A percentile compares a stretch with the other conserved stretches of the same genome.
phyloP scores from a whole-genome alignment of 92 coral and sea anemone genomes.

The Umimayanthus kanabou region DNA sequence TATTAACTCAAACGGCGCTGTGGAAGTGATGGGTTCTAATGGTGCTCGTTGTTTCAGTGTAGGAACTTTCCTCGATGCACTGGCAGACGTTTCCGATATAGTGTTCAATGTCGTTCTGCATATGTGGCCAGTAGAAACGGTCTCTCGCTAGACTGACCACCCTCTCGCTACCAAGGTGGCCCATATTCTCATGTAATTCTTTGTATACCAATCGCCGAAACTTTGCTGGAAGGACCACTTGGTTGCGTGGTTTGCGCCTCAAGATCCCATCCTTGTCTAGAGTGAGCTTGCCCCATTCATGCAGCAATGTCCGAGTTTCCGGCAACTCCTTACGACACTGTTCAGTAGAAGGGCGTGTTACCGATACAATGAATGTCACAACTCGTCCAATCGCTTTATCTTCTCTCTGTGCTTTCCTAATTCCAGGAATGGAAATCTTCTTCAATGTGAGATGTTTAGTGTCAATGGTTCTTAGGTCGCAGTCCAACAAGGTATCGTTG shows the following conservation, averaged over 20 bases:
- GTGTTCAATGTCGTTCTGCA: slow-evolving; percentile 21
- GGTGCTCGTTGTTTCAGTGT: slow-evolving; percentile 23
- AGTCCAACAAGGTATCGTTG: too few relatives aligned
- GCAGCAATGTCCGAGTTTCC: slow-evolving; percentile 44
- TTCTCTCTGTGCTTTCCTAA: slow-evolving; percentile 15
- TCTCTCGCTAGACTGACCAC: too few relatives aligned
- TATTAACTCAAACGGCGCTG: too few relatives aligned
- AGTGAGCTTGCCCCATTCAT: slow-evolving; percentile 61
- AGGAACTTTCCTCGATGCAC: too few relatives aligned
- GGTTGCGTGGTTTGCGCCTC: slow-evolving; percentile 32
- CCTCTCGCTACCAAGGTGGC: too few relatives aligned
- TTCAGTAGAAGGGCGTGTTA: slow-evolving; percentile 4
- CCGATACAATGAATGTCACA: slow-evolving; percentile 7
- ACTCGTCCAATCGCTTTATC: slow-evolving; percentile 7
- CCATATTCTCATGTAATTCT: slow-evolving; percentile 5
- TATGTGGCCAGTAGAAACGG: too few relatives aligned
- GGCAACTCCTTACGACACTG: slow-evolving; percentile 33
- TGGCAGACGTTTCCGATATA: slow-evolving; percentile 3
- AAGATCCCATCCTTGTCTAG: slow-evolving; percentile 60
- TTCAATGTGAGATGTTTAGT: not conserved
- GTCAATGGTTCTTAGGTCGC: not conserved
- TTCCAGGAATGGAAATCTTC: slow-evolving; percentile 14
- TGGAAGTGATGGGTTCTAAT: too few relatives aligned
- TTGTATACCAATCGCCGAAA: slow-evolving; percentile 22
- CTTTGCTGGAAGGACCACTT: not conserved